A percentile compares a stretch with the other conserved stretches of the same genome.
These are phyloP conservation scores for Hypolimnas misippus DNA, from an alignment of 2,888 invertebrate species.

Conservation along the genomic window DNA sequence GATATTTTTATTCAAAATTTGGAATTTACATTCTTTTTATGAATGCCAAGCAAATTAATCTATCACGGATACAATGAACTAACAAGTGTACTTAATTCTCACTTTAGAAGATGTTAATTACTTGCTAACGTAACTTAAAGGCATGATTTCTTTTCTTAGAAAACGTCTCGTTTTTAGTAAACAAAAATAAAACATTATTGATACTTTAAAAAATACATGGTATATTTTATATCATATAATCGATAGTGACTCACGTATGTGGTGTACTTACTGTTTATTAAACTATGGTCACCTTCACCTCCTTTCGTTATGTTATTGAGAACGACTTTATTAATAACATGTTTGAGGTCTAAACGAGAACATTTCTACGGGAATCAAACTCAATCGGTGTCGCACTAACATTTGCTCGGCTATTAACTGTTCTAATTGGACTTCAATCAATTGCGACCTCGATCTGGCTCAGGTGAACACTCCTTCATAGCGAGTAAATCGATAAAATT, in stretches of 20 bases:
- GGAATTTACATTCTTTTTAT: no score
- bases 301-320: conserved; percentile 27
- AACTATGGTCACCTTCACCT: conserved; percentile 28
- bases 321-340: conserved; percentile 26
- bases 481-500: conserved; percentile 5
- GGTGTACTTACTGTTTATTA: conserved; percentile 2
- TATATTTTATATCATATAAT: not conserved
- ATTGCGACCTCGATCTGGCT: conserved; percentile 24
- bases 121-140: no score
- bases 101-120: no score
- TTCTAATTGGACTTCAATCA: conserved; percentile 31
- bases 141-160: no score
- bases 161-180: no score
- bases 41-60: no score
- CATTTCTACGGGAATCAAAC: conserved; percentile 21
- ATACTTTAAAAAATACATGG: no score
- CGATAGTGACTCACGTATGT: conserved; percentile 4
- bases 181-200: no score
- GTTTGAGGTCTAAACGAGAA: conserved; percentile 29
- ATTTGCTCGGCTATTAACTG: conserved; percentile 26
- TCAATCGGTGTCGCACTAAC: conserved; percentile 26
- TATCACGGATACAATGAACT: no score
- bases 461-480: conserved; percentile 14
- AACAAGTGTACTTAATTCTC: no score
- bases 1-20: no score